Percentiles rank a stretch among this genome's conserved stretches.
Evolutionary conservation across 2,888 invertebrate genomes (phyloP).

Genomic region (Psococerastis gibbosa): DNA sequence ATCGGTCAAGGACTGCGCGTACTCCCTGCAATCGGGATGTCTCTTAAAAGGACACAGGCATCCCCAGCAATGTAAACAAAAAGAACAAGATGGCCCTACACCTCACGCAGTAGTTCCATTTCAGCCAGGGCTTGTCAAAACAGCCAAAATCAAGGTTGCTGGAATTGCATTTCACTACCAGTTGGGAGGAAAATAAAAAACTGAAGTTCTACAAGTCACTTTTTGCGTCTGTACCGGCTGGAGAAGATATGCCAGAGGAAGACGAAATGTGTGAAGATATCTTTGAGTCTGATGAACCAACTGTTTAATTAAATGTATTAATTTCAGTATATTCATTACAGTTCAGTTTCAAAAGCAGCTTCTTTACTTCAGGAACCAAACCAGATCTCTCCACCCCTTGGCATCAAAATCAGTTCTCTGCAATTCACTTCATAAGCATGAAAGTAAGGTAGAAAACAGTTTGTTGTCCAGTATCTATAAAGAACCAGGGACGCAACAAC

Average conservation of each 20-base stretch:
- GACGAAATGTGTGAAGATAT: neutral
- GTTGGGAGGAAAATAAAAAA: constrained; percentile 8
- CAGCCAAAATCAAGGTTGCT: constrained; percentile 9
- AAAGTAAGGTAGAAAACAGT: too few species aligned
- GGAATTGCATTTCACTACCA: constrained; percentile 9
- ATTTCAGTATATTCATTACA: too few species aligned
- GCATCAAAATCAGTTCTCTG: too few species aligned
- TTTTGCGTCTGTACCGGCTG: neutral
- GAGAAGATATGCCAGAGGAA: neutral
- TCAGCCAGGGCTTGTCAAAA: neutral
- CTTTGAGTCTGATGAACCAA: neutral
- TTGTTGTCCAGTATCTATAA: too few species aligned
- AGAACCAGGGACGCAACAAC: too few species aligned
- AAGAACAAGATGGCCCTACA: constrained; percentile 1
- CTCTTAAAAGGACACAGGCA: constrained; percentile 7
- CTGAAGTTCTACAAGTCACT: constrained; percentile 8
- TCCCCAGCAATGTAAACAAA: constrained; percentile 9
- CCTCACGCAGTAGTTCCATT: constrained; percentile 9
- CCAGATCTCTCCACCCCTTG: too few species aligned
- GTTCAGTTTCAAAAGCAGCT: too few species aligned
- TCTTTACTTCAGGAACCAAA: too few species aligned
- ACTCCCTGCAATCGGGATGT: too few species aligned
- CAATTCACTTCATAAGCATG: too few species aligned
- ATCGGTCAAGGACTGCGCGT: too few species aligned
- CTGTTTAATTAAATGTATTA: too few species aligned